Evolutionary conservation across 2,113 vertebrate genomes (phyloP).

Genomic region (Rutilus rutilus): DNA sequence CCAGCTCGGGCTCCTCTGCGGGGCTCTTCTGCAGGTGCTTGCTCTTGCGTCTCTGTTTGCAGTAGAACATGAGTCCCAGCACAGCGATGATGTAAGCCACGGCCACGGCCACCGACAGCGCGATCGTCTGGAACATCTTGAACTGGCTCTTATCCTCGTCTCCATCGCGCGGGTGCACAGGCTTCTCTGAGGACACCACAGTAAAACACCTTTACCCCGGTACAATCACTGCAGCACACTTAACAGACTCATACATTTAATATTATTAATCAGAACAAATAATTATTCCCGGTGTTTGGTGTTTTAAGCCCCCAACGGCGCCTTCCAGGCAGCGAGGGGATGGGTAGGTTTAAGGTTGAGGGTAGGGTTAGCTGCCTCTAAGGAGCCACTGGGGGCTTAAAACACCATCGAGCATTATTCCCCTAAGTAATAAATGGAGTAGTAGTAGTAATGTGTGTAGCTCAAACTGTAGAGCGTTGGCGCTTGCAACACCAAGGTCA

Average conservation of each 20-base stretch:
- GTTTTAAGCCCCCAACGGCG: too few relatives aligned
- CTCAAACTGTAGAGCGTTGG: too few relatives aligned
- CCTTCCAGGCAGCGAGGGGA: too few relatives aligned
- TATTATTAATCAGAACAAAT: not conserved
- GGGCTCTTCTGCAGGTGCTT: slow-evolving; percentile 89
- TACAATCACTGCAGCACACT: not conserved
- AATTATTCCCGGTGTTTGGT: too few relatives aligned
- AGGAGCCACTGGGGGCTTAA: too few relatives aligned
- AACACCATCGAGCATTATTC: too few relatives aligned
- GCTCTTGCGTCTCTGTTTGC: slow-evolving; percentile 93
- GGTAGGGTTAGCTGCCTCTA: too few relatives aligned
- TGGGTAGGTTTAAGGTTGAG: too few relatives aligned
- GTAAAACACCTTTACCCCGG: not conserved
- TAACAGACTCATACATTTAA: not conserved
- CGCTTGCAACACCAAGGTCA: too few relatives aligned
- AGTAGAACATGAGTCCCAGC: slow-evolving; percentile 99
- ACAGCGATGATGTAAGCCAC: slow-evolving; percentile 97
- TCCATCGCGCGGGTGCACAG: slow-evolving; percentile 53
- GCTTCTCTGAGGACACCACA: slow-evolving; percentile 82
- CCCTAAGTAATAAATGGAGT: too few relatives aligned
- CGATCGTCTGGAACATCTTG: slow-evolving; percentile 99
- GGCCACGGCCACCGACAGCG: slow-evolving; percentile 91
- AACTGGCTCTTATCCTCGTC: slow-evolving; percentile 85
- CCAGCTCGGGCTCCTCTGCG: slow-evolving; percentile 95
- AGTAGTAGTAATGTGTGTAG: too few relatives aligned